Evolutionary conservation across 2,113 vertebrate genomes (phyloP), one percentile per base, ranked within the genome.

Genomic region (Ornithorhynchus anatinus): DNA sequence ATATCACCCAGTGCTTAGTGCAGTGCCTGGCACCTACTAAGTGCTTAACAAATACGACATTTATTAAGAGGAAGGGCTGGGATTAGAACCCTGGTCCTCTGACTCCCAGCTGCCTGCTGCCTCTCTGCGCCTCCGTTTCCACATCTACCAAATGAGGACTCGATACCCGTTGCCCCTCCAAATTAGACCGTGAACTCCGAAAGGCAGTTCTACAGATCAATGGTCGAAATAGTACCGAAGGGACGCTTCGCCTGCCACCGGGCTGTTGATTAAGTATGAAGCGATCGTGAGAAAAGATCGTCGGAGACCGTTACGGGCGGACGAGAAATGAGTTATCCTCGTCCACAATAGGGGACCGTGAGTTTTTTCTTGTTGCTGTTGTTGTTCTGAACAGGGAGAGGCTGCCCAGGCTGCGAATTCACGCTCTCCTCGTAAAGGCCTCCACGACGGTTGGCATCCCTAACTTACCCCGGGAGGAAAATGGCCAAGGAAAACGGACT

Each of bases 131-230:
- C n/a, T n/a, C n/a, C n/a, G n/a, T n/a, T n/a, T n/a, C n/a, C n/a
- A n/a, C n/a, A n/a, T n/a, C n/a, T n/a, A n/a, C n/a, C n/a, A 81
- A 87, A 86, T 76, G 86, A 88, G 70, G 81, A 80, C 61, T 17
- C 32, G 56, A 88, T 48, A 85, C 85, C 88, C 81, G 57, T 75
- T 75, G 85, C 80, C 79, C 76, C 54, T 84, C 82, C 78, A 77
- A n/a, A 90, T 86, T 82, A 86, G 73, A 76, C 78, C 5, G 61
- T 10, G 38, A 81, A 81, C 83, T 83, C 75, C 44, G 69, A 61
- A 79, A 80, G n/a, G 86, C 68, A 4, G 31, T 51, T 58, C 66
- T 80, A 37, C 83, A 89, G 91, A 92, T 92, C 89, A 75, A 87
- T 89, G 86, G 78, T 85, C 81, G 77, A 74, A 89, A 81, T 51